Evolutionary conservation across 2,797 vertebrate genomes (phyloP), one percentile per base, ranked within the genome.

Genomic region (Peromyscus nudipes): DNA sequence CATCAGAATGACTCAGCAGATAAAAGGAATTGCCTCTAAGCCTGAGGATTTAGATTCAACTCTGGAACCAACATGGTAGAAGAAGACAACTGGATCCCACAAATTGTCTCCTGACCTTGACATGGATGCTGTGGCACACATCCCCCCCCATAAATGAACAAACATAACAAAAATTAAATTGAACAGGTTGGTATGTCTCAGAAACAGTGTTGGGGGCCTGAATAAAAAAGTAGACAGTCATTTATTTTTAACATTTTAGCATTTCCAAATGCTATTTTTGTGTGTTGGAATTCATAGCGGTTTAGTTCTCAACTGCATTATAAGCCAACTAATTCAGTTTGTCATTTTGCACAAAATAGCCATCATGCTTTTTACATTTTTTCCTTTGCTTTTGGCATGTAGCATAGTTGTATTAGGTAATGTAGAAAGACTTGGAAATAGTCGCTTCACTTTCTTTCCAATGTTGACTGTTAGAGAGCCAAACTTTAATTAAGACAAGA

Each of bases 401-500:
- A 73, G 23, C 80, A 60, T 65, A 73, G 21, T 91, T 90, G 83
- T 43, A 86, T 77, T 95, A 73, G 49, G 76, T 34, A 79, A 88
- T 49, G 19, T 11, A 81, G 57, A 82, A 87, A 95, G 93, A 23
- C 21, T 84, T 95, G 75, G 93, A 94, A 94, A 87, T 87, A 46
- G 71, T n/a, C 60, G 4, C 77, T 76, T 65, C 27, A 40, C 34
- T 93, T 92, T 90, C 76, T 94, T 46, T 92, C 75, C 89, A 89
- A 14, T 85, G 80, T 89, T 96, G 93, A 91, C 64, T 85, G 62
- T 86, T 67, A 89, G 83, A 90, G 6, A 79, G 81, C 37, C 73
- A 96, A 85, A 40, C 81, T 95, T 92, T 76, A 94, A 95, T 88
- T 93, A 92, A 93, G 79, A 49, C 13, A 79, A 49, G 25, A 31